Conservation (phyloP, 2,888 invertebrate genomes). For the Melikaiella ostensackeni region DNA sequence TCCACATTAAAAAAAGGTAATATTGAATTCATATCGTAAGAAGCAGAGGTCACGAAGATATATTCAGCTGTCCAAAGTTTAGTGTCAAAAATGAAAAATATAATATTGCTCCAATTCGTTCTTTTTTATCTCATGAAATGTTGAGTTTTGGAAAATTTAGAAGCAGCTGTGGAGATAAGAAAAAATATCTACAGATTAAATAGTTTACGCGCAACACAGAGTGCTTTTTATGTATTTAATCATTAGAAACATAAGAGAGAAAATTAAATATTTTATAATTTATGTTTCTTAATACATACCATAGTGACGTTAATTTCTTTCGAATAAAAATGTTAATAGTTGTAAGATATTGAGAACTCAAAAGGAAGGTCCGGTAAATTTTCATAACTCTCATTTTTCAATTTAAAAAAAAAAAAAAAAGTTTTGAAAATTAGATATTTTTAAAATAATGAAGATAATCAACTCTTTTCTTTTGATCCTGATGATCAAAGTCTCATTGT, state of each 20-base stretch:
- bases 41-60: conserved; percentile 4
- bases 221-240: neutral
- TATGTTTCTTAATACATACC: neutral
- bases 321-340: neutral
- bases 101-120: neutral
- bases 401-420: too few relatives aligned
- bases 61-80: neutral
- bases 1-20: neutral
- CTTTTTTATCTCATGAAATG: neutral
- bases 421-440: too few relatives aligned
- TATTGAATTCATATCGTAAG: neutral
- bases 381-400: too few relatives aligned
- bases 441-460: too few relatives aligned
- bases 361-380: too few relatives aligned
- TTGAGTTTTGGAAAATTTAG: neutral
- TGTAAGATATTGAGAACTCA: too few relatives aligned
- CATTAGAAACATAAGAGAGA: neutral
- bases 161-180: neutral
- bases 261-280: neutral
- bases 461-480: too few relatives aligned
- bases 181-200: conserved; percentile 1
- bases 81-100: neutral
- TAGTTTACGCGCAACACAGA: neutral
- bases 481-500: too few relatives aligned
- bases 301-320: neutral